phyloP scores from a whole-genome alignment of 2,113 vertebrate species.

The Eulemur macaco region DNA sequence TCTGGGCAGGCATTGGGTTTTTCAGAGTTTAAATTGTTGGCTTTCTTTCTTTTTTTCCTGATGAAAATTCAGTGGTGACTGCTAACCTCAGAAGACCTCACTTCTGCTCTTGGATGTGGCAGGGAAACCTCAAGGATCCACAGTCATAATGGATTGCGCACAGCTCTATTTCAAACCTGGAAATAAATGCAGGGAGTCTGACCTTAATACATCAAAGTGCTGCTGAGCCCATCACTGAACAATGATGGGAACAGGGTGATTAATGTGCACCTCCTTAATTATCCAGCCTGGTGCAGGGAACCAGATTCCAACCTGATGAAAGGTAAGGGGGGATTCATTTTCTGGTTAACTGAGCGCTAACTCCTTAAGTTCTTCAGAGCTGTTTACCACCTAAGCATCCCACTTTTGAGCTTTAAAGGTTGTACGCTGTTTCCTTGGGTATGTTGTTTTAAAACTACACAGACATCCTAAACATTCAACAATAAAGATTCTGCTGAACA shows the following conservation, averaged over 20 bases:
- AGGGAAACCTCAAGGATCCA: not conserved
- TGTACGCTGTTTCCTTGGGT: not conserved
- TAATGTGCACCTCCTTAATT: not conserved
- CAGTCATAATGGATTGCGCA: not conserved
- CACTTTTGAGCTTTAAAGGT: not conserved
- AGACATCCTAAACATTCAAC: not conserved
- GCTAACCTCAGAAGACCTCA: not conserved
- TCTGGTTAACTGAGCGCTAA: not conserved
- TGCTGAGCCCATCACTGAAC: not conserved
- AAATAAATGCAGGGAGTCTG: not conserved
- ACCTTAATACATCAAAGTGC: not conserved
- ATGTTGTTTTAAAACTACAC: not conserved
- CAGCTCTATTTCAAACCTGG: slow-evolving; percentile 15
- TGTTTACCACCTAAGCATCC: not conserved
- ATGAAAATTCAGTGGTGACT: slow-evolving; percentile 37
- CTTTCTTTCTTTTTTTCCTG: slow-evolving; percentile 34
- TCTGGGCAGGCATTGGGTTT: not conserved
- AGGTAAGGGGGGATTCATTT: not conserved
- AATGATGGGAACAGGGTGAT: not conserved
- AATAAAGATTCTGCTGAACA: not conserved
- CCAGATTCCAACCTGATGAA: not conserved
- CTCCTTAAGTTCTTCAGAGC: not conserved
- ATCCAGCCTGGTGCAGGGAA: not conserved
- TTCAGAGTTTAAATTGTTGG: not conserved
- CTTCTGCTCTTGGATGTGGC: not conserved